Conservation (phyloP, 2,797 vertebrate species). For the Gila robusta region DNA sequence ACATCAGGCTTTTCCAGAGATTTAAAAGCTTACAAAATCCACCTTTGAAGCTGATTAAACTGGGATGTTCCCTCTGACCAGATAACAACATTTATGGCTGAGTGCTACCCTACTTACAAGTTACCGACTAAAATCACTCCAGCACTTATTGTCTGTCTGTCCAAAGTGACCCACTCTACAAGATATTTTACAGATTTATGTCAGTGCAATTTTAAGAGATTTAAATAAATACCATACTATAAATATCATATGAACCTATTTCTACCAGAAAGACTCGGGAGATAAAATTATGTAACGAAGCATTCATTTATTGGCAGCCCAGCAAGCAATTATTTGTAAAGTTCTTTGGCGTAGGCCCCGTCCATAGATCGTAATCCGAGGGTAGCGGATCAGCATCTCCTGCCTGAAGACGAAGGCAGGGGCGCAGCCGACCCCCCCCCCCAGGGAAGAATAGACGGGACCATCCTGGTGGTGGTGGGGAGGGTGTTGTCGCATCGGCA, state of each 20-base stretch:
- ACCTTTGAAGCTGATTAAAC: slow-evolving; percentile 59
- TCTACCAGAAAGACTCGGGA: too few species aligned
- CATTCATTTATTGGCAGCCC: too few species aligned
- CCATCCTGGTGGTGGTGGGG: too few species aligned
- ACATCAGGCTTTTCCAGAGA: slow-evolving; percentile 31
- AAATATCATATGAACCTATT: not conserved
- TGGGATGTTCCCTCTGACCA: slow-evolving; percentile 55
- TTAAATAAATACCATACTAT: not conserved
- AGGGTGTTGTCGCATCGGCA: too few species aligned
- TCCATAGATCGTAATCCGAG: too few species aligned
- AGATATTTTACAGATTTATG: slow-evolving; percentile 29
- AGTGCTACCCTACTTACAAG: slow-evolving; percentile 49
- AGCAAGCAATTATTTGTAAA: too few species aligned
- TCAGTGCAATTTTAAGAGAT: slow-evolving; percentile 33
- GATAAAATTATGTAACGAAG: too few species aligned
- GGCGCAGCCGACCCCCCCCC: too few species aligned
- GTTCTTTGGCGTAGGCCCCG: too few species aligned
- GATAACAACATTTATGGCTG: slow-evolving; percentile 61
- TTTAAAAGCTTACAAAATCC: slow-evolving; percentile 55
- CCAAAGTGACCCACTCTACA: not conserved
- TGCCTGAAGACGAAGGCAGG: too few species aligned
- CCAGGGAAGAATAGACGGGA: too few species aligned
- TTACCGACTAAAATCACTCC: slow-evolving; percentile 32
- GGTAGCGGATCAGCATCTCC: too few species aligned
- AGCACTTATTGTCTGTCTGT: slow-evolving; percentile 8